Evolutionary conservation across 2,888 invertebrate species (phyloP).

Genomic region (Drosophila austrosaltans): DNA sequence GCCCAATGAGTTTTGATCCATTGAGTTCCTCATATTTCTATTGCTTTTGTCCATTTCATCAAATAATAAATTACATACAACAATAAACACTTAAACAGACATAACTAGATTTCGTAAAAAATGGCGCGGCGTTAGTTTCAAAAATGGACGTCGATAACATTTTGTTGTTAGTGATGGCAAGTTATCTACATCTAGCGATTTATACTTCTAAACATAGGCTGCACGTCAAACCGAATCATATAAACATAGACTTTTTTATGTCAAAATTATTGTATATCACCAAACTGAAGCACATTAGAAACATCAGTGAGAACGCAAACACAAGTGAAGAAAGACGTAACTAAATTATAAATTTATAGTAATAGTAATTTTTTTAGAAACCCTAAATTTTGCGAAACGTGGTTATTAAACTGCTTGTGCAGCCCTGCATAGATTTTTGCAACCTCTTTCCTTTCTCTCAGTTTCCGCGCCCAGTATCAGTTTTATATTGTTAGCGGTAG

Average conservation of each 20-base stretch:
- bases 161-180: conserved; percentile 11
- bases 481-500: conserved; percentile 18
- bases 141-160: conserved; percentile 40
- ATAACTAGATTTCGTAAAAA: conserved; percentile 28
- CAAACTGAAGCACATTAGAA: no score
- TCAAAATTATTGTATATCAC: no score
- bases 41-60: conserved; percentile 55
- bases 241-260: no score
- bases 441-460: conserved; percentile 21
- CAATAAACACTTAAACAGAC: conserved; percentile 18
- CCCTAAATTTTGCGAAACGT: conserved; percentile 50
- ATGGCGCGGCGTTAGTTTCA: conserved; percentile 40
- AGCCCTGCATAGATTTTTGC: conserved; percentile 45
- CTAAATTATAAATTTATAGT: background rate
- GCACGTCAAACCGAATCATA: no score
- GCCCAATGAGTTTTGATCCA: conserved; percentile 69
- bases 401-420: conserved; percentile 16
- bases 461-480: conserved; percentile 36
- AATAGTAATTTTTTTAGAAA: conserved; percentile 7
- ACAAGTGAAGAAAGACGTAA: background rate
- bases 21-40: conserved; percentile 32
- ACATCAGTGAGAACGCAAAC: background rate
- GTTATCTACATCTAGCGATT: no score
- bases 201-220: no score
- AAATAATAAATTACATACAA: background rate